Percentiles rank a stretch among this genome's conserved stretches.
These are phyloP conservation scores for Limanda limanda DNA, from an alignment of 2,113 vertebrate genomes.

Conservation along the genomic window DNA sequence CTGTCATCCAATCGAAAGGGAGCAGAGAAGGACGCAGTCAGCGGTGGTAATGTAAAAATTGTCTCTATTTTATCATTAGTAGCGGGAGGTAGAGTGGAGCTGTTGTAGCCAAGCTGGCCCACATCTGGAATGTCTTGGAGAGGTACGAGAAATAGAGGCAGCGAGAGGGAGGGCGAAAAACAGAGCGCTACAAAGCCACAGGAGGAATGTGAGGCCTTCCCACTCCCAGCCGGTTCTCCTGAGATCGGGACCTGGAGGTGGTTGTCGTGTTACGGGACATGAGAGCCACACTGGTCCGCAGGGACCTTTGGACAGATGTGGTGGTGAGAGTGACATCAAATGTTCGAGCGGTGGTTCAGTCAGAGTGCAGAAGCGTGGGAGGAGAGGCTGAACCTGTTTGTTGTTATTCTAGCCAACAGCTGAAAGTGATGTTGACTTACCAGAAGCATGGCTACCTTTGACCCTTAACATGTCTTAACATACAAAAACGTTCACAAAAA, in stretches of 20 bases:
- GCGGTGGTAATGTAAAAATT: constrained; percentile 19
- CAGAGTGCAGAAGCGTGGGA: constrained; percentile 35
- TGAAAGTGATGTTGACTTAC: not conserved
- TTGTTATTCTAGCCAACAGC: not conserved
- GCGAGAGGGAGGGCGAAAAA: constrained; percentile 7
- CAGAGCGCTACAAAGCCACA: constrained; percentile 54
- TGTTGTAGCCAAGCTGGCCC: constrained; percentile 25
- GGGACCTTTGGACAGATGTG: constrained; percentile 54
- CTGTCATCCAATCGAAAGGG: constrained; percentile 27
- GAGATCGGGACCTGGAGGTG: constrained; percentile 7
- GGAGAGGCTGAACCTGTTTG: constrained; percentile 14
- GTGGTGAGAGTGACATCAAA: constrained; percentile 52
- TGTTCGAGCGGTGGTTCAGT: constrained; percentile 20
- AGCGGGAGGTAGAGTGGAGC: constrained; percentile 25
- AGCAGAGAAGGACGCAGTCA: constrained; percentile 10
- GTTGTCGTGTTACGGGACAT: constrained; percentile 36
- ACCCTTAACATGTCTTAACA: not conserved
- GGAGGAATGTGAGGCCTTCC: constrained; percentile 68
- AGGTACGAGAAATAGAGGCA: constrained; percentile 40
- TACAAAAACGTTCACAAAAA: not conserved
- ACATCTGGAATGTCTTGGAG: constrained; percentile 68
- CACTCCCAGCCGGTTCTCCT: constrained; percentile 37
- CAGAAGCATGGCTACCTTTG: not conserved
- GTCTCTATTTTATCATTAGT: constrained; percentile 38
- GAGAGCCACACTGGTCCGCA: constrained; percentile 19